Conservation (phyloP, 2,888 invertebrate species). For the Microplitis deprimator region DNA sequence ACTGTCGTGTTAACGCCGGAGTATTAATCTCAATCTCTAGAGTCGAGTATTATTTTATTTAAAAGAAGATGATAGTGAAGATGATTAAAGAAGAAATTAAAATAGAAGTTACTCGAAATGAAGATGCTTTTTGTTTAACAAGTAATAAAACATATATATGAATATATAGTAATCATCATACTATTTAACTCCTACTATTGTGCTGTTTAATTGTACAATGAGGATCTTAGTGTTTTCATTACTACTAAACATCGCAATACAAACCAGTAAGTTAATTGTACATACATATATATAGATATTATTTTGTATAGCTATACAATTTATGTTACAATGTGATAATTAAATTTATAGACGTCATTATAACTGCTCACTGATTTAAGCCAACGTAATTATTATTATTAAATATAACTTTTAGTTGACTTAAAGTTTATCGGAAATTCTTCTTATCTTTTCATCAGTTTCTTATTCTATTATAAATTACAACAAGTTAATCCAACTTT, state of each 20-base stretch:
- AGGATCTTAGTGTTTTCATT: slow-evolving; percentile 64
- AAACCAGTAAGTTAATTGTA: slow-evolving; percentile 63
- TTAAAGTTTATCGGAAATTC: slow-evolving; percentile 10
- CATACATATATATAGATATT: slow-evolving; percentile 7
- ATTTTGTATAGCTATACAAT: slow-evolving; percentile 28
- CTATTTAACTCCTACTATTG: neutral
- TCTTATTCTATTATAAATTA: slow-evolving; percentile 35
- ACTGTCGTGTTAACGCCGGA: neutral
- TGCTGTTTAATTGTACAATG: slow-evolving; percentile 44
- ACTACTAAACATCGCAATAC: slow-evolving; percentile 65
- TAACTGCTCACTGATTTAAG: neutral
- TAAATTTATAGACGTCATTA: neutral
- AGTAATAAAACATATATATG: neutral
- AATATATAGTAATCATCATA: neutral
- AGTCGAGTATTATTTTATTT: neutral
- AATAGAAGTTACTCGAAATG: slow-evolving; percentile 48
- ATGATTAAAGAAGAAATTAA: neutral
- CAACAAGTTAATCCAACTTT: slow-evolving; percentile 22
- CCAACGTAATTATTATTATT: neutral
- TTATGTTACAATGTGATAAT: slow-evolving; percentile 20
- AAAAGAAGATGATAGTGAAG: neutral
- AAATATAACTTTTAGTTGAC: slow-evolving; percentile 7
- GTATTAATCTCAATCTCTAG: neutral
- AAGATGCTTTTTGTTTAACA: slow-evolving; percentile 24
- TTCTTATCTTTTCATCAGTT: slow-evolving; percentile 15